These are phyloP conservation scores for Sepiola atlantica DNA, from an alignment of 2,888 invertebrate species.

Conservation along the genomic window DNA sequence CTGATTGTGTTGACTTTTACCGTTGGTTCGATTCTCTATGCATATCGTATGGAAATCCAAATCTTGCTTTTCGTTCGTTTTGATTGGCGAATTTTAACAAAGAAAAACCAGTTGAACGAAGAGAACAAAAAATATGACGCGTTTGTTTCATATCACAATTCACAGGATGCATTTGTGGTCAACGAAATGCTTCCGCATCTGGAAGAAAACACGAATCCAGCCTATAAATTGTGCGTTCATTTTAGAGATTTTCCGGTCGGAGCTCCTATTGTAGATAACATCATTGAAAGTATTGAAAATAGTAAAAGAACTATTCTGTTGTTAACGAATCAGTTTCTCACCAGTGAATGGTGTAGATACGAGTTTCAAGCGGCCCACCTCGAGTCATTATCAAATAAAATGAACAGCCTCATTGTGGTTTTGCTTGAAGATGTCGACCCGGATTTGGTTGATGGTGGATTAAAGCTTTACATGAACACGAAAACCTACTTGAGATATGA, in stretches of 20 bases:
- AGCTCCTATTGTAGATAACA: constrained; percentile 84
- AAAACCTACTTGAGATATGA: constrained; percentile 89
- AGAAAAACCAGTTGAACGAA: constrained; percentile 43
- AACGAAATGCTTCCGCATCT: constrained; percentile 87
- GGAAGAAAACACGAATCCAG: constrained; percentile 84
- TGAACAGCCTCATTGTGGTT: constrained; percentile 86
- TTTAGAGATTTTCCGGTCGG: constrained; percentile 65
- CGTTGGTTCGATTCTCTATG: neutral
- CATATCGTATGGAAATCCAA: neutral
- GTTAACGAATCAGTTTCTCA: constrained; percentile 89
- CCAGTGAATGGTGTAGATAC: constrained; percentile 92
- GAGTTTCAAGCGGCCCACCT: constrained; percentile 92
- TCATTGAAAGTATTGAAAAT: constrained; percentile 89
- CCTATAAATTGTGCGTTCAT: constrained; percentile 77
- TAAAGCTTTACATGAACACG: constrained; percentile 89
- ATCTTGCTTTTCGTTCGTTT: neutral
- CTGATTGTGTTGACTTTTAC: neutral
- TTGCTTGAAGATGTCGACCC: constrained; percentile 87
- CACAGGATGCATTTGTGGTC: constrained; percentile 88
- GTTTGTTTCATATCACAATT: constrained; percentile 87
- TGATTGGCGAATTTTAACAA: neutral
- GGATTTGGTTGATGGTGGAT: constrained; percentile 88
- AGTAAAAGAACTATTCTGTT: constrained; percentile 90
- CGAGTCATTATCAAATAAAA: constrained; percentile 83
- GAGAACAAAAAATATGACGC: constrained; percentile 81